Conservation (phyloP, 1,140 invertebrate species). For the Scaptomyza pallida region DNA sequence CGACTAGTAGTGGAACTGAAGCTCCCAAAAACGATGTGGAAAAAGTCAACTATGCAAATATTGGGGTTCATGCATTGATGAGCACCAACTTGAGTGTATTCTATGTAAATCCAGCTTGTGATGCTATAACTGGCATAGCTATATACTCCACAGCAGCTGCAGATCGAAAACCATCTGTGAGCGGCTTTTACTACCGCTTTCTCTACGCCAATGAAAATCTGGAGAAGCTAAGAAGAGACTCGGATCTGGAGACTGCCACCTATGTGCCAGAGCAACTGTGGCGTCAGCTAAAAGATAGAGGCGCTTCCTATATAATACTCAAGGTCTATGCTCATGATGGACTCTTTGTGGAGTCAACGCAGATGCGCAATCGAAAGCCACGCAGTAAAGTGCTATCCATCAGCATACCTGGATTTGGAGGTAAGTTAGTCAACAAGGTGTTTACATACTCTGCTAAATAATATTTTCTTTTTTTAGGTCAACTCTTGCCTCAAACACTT, state of each 20-base stretch:
- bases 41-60: slow-evolving; percentile 45
- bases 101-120: slow-evolving; percentile 64
- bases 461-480: slow-evolving; percentile 21
- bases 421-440: slow-evolving; percentile 31
- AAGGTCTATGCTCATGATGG: slow-evolving; percentile 73
- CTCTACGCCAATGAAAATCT: slow-evolving; percentile 56
- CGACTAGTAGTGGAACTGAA: slow-evolving; percentile 13
- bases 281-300: slow-evolving; percentile 15
- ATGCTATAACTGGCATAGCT: slow-evolving; percentile 68
- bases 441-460: neutral
- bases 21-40: slow-evolving; percentile 53
- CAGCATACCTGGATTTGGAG: slow-evolving; percentile 51
- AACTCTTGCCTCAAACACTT: slow-evolving; percentile 30
- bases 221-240: slow-evolving; percentile 42
- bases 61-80: slow-evolving; percentile 65
- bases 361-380: slow-evolving; percentile 47
- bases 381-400: slow-evolving; percentile 79
- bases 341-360: slow-evolving; percentile 66
- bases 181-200: slow-evolving; percentile 72
- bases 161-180: slow-evolving; percentile 5
- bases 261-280: slow-evolving; percentile 61
- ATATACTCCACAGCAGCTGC: slow-evolving; percentile 43
- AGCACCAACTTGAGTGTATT: slow-evolving; percentile 72
- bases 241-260: slow-evolving; percentile 55
- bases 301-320: slow-evolving; percentile 45